phyloP scores from a whole-genome alignment of 2,888 invertebrate genomes.

The Dione juno region DNA sequence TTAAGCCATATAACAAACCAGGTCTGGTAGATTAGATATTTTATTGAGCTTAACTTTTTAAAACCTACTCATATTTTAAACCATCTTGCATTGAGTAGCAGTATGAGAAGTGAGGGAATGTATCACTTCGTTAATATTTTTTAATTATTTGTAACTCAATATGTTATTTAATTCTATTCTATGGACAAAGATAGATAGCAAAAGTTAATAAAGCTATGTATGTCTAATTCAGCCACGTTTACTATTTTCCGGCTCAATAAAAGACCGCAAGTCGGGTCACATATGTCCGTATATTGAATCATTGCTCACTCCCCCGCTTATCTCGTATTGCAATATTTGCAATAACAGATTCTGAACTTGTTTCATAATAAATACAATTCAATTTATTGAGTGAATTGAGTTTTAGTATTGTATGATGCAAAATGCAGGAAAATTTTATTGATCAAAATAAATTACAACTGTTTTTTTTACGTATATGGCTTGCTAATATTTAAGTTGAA shows the following conservation, averaged over 20 bases:
- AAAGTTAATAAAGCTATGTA: constrained; percentile 43
- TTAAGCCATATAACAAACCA: neutral
- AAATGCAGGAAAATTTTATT: constrained; percentile 16
- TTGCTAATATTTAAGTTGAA: neutral
- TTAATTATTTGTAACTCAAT: too few relatives aligned
- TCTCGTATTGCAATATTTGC: constrained; percentile 54
- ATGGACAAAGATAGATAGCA: constrained; percentile 40
- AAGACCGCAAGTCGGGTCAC: constrained; percentile 66
- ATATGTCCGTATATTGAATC: constrained; percentile 76
- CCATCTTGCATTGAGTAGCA: too few relatives aligned
- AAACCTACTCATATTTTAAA: too few relatives aligned
- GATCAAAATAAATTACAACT: neutral
- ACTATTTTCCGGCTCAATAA: constrained; percentile 67
- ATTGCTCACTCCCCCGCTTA: constrained; percentile 60
- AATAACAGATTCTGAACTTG: constrained; percentile 50
- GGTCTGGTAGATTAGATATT: too few relatives aligned
- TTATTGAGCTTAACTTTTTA: too few relatives aligned
- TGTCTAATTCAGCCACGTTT: constrained; percentile 39
- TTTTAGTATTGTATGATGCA: constrained; percentile 24
- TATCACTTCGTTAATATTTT: too few relatives aligned
- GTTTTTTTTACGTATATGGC: neutral
- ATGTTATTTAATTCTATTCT: too few relatives aligned
- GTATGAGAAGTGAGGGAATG: too few relatives aligned
- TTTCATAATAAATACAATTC: constrained; percentile 50
- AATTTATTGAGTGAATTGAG: constrained; percentile 42